Base-by-base conservation (phyloP, 2,888 invertebrate genomes). In the Parnassius apollo region DNA sequence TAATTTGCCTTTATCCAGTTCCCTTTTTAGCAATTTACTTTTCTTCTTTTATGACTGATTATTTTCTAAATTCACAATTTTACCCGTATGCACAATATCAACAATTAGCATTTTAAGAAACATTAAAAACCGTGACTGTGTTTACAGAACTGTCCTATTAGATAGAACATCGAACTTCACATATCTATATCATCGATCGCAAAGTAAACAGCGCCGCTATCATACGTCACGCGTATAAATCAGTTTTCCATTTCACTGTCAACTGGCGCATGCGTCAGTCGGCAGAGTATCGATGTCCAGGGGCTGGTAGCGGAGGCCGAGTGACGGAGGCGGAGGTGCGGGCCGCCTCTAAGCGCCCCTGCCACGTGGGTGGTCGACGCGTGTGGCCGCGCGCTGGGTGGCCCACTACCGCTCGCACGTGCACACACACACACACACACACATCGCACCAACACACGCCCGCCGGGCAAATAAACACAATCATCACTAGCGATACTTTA, bases 321-420 rank as follows among this genome's bases (percentile, higher is more conserved):
- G 49, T 9, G 49, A 49, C 49, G 9, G 49, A 49, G 49, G 49
- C 49, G 18, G 49, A 57, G 71, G 68, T 71, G 83, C 87, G 85
- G 85, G 82, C 87, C 85, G 82, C 81, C 82, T 74, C 71, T 78
- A 78, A 81, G 81, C 83, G 82, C 83, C 83, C 82, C 86, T 81
- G 85, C 91, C 79, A 85, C 89, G 90, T 91, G 91, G 91, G 91
- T 91, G 91, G 91, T 79, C 91, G 80, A 80, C 80, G 85, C 85
- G 91, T 88, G 91, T 91, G 91, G 91, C 84, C 91, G 83, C 91
- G 86, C 88, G 82, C 86, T 90, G 91, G 91, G 90, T 91, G 91
- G 89, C 72, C 88, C 83, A 80, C 86, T 82, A 77, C 82, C 78
- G 82, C 83, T 49, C 49, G 76, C 83, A 80, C 84, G 80, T 80